phyloP scores from a whole-genome alignment of 2,888 invertebrate genomes.

The Onthophagus sagittarius region DNA sequence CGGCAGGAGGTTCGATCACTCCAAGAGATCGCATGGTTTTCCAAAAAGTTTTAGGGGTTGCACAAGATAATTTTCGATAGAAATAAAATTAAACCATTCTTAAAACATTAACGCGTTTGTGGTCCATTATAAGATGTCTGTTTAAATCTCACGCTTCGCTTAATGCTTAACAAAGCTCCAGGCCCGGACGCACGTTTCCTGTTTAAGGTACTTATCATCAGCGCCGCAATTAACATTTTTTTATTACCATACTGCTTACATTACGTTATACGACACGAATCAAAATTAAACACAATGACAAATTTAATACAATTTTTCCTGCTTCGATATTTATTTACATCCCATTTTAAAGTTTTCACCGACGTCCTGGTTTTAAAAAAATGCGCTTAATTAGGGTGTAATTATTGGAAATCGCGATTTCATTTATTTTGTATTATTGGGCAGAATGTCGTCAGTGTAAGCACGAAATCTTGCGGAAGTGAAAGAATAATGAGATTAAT shows the following conservation, averaged over 20 bases:
- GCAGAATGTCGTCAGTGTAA: background rate
- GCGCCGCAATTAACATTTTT: slow-evolving; percentile 4
- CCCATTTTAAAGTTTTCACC: background rate
- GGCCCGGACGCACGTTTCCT: slow-evolving; percentile 5
- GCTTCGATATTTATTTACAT: background rate
- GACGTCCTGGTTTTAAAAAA: background rate
- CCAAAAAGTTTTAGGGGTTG: no score
- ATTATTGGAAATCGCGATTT: background rate
- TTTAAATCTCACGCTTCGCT: background rate
- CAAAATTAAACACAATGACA: background rate
- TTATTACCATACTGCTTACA: background rate
- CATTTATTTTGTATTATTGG: background rate
- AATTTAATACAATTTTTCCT: background rate
- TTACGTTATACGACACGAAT: background rate
- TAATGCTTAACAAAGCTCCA: background rate
- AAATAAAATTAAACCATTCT: no score
- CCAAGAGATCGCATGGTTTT: no score
- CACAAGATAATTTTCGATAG: no score
- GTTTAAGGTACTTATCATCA: slow-evolving; percentile 5
- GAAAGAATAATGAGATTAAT: background rate
- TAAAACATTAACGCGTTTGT: no score
- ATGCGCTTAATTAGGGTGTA: background rate
- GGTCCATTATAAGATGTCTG: background rate
- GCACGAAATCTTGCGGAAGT: background rate
- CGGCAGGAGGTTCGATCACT: no score